Base-by-base conservation (phyloP, 2,113 vertebrate species). In the Plotosus lineatus region DNA sequence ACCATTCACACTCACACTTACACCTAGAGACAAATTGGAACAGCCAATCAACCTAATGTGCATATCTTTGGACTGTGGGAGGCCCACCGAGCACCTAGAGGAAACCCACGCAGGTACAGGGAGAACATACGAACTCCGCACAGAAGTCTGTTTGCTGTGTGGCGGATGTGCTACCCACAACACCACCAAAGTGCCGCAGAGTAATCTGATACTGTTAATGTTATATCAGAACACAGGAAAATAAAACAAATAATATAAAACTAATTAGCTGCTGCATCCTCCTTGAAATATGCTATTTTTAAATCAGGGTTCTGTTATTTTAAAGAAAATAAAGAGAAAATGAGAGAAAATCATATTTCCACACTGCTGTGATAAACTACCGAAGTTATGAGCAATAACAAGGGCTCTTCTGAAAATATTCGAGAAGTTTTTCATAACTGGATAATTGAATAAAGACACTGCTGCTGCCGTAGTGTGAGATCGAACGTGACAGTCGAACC, bases 391-490 rank as follows among this genome's bases (percentile, higher is more conserved):
- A 51, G 73, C 51, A 26, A 40, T 56, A 75, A 75, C 36, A 56
- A 75, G 33, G 10, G 6, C 23, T 31, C 68, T 48, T 46, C 42
- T 44, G 26, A 71, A 68, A 44, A 51, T 50, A 31, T 31, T 15
- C 44, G 33, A 12, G 31, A 73, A 53, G 71, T 75, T 75, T 75
- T 75, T 75, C 36, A 75, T 75, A 75, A 75, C 17, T 36, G 3
- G 17, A 26, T 55, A 75, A 75, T 56, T 75, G 19, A 75, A 75
- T 75, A 75, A 56, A 40, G 14, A 23, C 36, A 4, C 53, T 4
- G 51, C 36, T 40, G 36, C 51, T 12, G 23, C 51, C 15, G 1
- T 42, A 7, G 3, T 40, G 46, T 51, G 69, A 12, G 69, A 73
- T 73, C 51, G 33, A 73, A 36, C 51, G 31, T 51, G 69, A 51